Evolutionary conservation across 2,888 invertebrate genomes (phyloP).

Genomic region (Rosalia funebris): DNA sequence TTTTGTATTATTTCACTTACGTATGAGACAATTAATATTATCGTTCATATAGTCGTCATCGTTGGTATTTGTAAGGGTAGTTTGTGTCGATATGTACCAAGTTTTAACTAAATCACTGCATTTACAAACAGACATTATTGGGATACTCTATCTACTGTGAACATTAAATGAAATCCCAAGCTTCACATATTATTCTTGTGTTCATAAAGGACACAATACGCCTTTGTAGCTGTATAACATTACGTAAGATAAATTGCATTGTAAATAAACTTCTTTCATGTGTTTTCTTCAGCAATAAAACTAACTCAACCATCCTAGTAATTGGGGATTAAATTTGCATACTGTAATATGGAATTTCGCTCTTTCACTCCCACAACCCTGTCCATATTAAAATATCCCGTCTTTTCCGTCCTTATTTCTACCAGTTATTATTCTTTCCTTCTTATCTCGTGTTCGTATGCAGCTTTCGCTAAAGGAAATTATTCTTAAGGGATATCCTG

Average conservation of each 20-base stretch:
- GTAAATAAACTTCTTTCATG: constrained; percentile 41
- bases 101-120: too few relatives aligned
- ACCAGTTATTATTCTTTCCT: constrained; percentile 30
- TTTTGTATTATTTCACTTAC: too few relatives aligned
- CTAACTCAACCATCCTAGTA: constrained; percentile 47
- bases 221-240: constrained; percentile 9
- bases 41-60: too few relatives aligned
- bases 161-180: background rate
- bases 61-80: too few relatives aligned
- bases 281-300: constrained; percentile 44
- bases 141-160: too few relatives aligned
- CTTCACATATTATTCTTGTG: background rate
- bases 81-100: too few relatives aligned
- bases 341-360: constrained; percentile 42
- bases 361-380: constrained; percentile 28
- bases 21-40: too few relatives aligned
- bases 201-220: constrained; percentile 14
- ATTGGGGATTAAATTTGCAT: constrained; percentile 51
- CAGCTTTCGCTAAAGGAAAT: constrained; percentile 24
- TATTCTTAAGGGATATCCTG: constrained; percentile 17
- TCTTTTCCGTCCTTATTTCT: constrained; percentile 25
- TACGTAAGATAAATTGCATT: constrained; percentile 35
- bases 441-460: constrained; percentile 28
- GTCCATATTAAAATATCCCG: constrained; percentile 35
- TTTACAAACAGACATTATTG: too few relatives aligned